Conservation (phyloP, 23 tunicate genomes). For the Phallusia fumigata region DNA sequence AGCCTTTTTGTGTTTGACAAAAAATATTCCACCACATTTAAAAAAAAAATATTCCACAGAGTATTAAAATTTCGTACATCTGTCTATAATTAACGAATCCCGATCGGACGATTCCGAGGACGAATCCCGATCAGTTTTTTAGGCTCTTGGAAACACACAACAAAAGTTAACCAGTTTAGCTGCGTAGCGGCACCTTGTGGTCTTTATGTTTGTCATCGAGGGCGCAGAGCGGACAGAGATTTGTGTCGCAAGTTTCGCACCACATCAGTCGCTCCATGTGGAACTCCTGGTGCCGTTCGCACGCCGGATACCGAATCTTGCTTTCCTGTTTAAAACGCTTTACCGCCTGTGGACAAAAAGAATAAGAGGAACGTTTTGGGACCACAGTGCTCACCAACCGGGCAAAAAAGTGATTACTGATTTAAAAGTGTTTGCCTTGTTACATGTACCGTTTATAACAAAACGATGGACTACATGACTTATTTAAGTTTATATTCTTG, state of each 20-base stretch:
- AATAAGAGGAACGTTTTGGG: too few species aligned
- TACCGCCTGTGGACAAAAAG: conserved; percentile 37
- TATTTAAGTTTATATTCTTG: too few species aligned
- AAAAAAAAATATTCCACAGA: too few species aligned
- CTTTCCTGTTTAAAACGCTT: conserved; percentile 57
- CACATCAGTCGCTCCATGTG: conserved; percentile 75
- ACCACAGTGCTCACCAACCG: too few species aligned
- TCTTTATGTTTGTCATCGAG: conserved; percentile 63
- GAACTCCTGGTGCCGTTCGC: conserved; percentile 56
- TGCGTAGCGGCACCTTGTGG: conserved; percentile 70
- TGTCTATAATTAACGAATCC: too few species aligned
- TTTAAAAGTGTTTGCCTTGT: neutral
- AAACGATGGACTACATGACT: neutral
- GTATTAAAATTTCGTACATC: too few species aligned
- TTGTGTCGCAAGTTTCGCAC: conserved; percentile 55
- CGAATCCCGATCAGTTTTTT: too few species aligned
- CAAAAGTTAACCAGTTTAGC: too few species aligned
- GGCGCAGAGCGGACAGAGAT: conserved; percentile 73
- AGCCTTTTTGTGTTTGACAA: too few species aligned
- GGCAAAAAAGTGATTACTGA: neutral
- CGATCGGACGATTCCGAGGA: too few species aligned
- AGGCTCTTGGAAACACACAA: too few species aligned
- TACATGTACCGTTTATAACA: neutral
- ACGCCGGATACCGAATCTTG: conserved; percentile 44
- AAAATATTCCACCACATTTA: too few species aligned